Base-by-base conservation (phyloP, 2,113 vertebrate species). In the Orycteropus afer region DNA sequence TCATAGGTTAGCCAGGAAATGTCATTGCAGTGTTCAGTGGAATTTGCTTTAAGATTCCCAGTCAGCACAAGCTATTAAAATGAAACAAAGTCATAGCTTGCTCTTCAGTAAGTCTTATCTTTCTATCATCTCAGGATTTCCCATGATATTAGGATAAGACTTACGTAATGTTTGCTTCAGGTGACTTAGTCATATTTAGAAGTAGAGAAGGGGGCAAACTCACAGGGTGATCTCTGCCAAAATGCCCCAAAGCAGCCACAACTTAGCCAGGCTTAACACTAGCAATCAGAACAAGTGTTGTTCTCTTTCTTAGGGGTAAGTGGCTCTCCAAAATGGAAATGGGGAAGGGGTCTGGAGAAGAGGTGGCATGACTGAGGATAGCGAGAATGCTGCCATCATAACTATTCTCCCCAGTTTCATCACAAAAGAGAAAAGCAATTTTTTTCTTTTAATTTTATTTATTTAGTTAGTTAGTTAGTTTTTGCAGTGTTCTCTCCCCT, bases 1-100 rank as follows among this genome's bases (percentile, higher is more conserved):
- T 17, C 53, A 86, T 25, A 77, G 74, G 55, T 82, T 32, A 67
- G 55, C 78, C 95, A 89, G 85, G 77, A 92, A 88, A 92, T 42
- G 74, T 53, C 93, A 67, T 55, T 55, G 53, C 59, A 69, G 63
- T 13, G 10, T 34, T 79, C 25, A 7, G 45, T 69, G 61, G n/a
- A 71, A 79, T 37, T 80, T 63, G 47, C 71, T 73, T 86, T 59
- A 77, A 85, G 71, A 88, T 79, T 74, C 90, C 42, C 78, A 74
- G 84, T 87, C 81, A 96, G 77, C 49, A 63, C 57, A 95, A 59
- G 40, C 78, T 93, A 89, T 86, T 90, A 78, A 91, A 95, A 94
- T 74, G 73, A 92, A 96, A 93, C 57, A 40, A 71, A 95, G 59
- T 78, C 53, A 42, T 27, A 69, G 67, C 67, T 90, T 45, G 73